A percentile compares a stretch with the other conserved stretches of the same genome.
Conservation (phyloP, 1,140 invertebrate species). For the Pogonognathellus flavescens region DNA sequence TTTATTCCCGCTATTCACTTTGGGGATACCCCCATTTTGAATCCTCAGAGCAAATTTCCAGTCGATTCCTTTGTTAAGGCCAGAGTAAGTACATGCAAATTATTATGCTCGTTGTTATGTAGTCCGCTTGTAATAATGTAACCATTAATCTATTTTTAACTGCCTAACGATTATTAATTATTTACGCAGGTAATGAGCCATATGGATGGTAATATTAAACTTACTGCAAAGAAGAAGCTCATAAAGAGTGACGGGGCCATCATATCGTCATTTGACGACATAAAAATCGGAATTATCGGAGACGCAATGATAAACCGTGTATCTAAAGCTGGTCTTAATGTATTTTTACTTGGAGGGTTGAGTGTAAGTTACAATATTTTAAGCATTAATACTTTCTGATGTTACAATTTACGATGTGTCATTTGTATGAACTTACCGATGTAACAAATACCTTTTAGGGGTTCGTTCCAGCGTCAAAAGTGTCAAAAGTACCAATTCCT, state of each 20-base stretch:
- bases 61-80: constrained; percentile 75
- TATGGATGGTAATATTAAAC: constrained; percentile 49
- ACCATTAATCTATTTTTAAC: too few species aligned
- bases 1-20: constrained; percentile 73
- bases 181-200: constrained; percentile 58
- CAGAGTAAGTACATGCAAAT: constrained; percentile 63
- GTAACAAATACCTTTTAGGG: too few species aligned
- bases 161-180: too few species aligned
- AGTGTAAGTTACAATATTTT: constrained; percentile 42
- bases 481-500: constrained; percentile 56
- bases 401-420: neutral
- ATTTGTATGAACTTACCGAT: neutral
- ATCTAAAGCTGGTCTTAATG: constrained; percentile 59
- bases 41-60: constrained; percentile 72
- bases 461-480: constrained; percentile 56
- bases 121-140: too few species aligned
- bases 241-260: constrained; percentile 57
- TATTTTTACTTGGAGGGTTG: constrained; percentile 60
- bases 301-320: constrained; percentile 60
- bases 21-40: constrained; percentile 70
- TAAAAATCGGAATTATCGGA: constrained; percentile 48
- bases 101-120: too few species aligned
- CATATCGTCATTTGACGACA: constrained; percentile 52
- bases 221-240: constrained; percentile 64
- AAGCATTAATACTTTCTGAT: neutral